phyloP scores from a whole-genome alignment of 2,113 vertebrate species.

The Xiphias gladius region DNA sequence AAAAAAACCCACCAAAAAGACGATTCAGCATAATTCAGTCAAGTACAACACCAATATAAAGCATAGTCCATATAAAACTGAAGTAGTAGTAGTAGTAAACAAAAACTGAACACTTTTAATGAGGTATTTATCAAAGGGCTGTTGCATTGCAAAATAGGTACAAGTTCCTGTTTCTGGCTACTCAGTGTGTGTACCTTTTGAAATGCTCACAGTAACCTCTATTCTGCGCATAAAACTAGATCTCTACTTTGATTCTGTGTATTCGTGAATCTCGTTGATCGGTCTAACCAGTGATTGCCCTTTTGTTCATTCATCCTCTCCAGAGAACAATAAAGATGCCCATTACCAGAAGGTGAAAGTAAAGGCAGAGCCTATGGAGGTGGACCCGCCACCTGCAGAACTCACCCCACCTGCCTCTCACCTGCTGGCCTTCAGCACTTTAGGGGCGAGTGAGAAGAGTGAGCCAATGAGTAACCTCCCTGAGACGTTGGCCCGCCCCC shows the following conservation, averaged over 20 bases:
- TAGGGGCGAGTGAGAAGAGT: constrained; percentile 89
- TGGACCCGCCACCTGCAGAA: constrained; percentile 89
- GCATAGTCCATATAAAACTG: neutral
- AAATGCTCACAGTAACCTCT: neutral
- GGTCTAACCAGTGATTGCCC: constrained; percentile 18
- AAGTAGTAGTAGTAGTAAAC: neutral
- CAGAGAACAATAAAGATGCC: constrained; percentile 95
- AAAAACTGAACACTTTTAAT: neutral
- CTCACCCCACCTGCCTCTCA: constrained; percentile 85
- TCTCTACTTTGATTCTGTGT: neutral
- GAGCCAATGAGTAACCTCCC: constrained; percentile 90
- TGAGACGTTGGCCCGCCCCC: constrained; percentile 89
- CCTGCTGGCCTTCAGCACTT: constrained; percentile 93
- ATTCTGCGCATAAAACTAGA: neutral
- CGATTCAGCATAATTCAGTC: neutral
- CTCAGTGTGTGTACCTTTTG: neutral
- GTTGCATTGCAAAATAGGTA: neutral
- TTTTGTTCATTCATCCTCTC: constrained; percentile 61
- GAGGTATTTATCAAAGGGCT: neutral
- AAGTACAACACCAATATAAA: neutral
- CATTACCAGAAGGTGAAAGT: constrained; percentile 88
- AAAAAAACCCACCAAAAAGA: neutral
- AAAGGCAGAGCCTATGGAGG: constrained; percentile 98
- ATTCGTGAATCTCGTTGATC: neutral
- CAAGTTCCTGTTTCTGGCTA: neutral